Evolutionary conservation across 2,113 vertebrate genomes (phyloP).

Genomic region (Guaruba guarouba): DNA sequence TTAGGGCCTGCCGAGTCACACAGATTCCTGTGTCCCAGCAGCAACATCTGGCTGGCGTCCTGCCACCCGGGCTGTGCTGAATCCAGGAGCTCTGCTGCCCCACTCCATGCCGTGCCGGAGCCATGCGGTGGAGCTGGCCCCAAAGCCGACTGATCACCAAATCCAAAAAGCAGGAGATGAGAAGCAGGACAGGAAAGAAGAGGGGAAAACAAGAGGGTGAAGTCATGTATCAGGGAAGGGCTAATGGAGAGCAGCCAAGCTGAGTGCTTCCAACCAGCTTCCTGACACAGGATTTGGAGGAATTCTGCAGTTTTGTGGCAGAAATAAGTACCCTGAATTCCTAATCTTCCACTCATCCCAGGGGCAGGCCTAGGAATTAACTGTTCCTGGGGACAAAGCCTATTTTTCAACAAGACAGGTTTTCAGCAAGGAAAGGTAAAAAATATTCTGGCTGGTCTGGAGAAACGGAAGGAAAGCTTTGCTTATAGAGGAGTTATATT

Average conservation of each 20-base stretch:
- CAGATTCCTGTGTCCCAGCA: not conserved
- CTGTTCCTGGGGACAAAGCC: not conserved
- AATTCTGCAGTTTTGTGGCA: not conserved
- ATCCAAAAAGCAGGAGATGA: not conserved
- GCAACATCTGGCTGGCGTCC: not conserved
- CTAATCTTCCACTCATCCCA: rapidly evolving
- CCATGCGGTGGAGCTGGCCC: rapidly evolving
- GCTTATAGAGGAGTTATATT: not conserved
- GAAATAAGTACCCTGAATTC: not conserved
- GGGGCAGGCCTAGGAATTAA: not conserved
- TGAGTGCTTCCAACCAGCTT: not conserved
- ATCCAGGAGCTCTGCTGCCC: rapidly evolving
- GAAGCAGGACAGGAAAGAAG: constrained; percentile 23
- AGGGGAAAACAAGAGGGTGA: not conserved
- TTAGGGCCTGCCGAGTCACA: not conserved
- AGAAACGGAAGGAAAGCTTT: not conserved
- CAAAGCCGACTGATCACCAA: not conserved
- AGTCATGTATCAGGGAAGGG: not conserved
- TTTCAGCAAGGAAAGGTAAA: not conserved
- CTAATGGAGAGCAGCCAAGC: constrained; percentile 18
- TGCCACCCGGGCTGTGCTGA: rapidly evolving
- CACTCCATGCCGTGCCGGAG: not conserved
- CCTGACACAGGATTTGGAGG: not conserved
- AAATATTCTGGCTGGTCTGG: not conserved
- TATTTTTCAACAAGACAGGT: not conserved